phyloP scores from a whole-genome alignment of 2,797 vertebrate species.

The Micropoecilia bifurca region DNA sequence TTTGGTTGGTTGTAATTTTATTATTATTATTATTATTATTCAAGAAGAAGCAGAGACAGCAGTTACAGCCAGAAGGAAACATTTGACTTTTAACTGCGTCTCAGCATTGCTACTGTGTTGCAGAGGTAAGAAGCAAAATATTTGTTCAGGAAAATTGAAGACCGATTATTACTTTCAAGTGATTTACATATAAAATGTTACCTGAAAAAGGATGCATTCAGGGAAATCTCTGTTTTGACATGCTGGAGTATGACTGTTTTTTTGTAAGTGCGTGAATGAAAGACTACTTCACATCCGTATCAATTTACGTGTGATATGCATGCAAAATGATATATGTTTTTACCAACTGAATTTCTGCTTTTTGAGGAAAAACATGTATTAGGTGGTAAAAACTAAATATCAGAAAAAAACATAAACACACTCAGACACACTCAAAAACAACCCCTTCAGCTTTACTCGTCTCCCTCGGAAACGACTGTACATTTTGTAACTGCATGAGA shows the following conservation, averaged over 20 bases:
- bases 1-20: conserved; percentile 20
- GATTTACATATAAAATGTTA: conserved; percentile 30
- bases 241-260: neutral
- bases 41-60: conserved; percentile 3
- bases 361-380: conserved; percentile 23
- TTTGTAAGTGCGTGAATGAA: neutral
- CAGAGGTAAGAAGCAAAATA: neutral
- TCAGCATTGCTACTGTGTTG: neutral
- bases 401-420: conserved; percentile 4
- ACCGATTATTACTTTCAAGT: conserved; percentile 18
- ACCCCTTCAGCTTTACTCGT: conserved; percentile 39
- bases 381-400: conserved; percentile 33
- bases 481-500: conserved; percentile 51
- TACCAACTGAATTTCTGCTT: conserved; percentile 30
- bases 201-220: conserved; percentile 4
- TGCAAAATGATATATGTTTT: conserved; percentile 37
- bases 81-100: conserved; percentile 1
- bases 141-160: neutral
- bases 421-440: neutral
- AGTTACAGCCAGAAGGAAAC: conserved; percentile 14
- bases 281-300: conserved; percentile 17
- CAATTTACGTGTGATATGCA: conserved; percentile 31
- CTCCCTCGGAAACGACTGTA: conserved; percentile 48
- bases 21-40: neutral
- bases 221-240: neutral